phyloP scores from a whole-genome alignment of 1,140 invertebrate species.

The Cecropterus lyciades region DNA sequence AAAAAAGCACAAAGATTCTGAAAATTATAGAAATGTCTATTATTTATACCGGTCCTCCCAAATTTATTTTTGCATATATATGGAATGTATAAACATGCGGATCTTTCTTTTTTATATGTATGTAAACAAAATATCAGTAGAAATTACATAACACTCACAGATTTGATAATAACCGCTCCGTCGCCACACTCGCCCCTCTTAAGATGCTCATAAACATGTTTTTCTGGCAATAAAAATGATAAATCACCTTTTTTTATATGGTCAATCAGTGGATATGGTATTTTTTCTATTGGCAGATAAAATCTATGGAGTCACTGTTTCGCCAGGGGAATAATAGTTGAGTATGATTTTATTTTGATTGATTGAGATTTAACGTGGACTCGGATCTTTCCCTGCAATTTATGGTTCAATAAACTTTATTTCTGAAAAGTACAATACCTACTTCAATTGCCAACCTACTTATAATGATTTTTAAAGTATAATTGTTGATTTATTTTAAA shows the following conservation, averaged over 20 bases:
- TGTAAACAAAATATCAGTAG: not conserved
- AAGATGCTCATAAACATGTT: constrained; percentile 83
- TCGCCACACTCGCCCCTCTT: constrained; percentile 61
- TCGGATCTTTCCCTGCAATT: constrained; percentile 16
- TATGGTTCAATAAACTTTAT: not conserved
- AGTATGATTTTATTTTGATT: constrained; percentile 65
- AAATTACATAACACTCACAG: not conserved
- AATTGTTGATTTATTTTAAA: no score
- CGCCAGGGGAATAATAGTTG: constrained; percentile 46
- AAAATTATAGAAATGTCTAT: no score
- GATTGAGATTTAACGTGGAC: constrained; percentile 48
- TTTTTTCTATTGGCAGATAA: constrained; percentile 73
- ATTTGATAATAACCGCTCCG: constrained; percentile 42
- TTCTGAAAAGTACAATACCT: no score
- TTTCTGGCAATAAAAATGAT: constrained; percentile 82
- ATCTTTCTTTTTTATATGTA: no score
- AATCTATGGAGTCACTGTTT: constrained; percentile 61
- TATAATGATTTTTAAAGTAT: no score
- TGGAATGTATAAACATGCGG: no score
- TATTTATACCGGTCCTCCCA: no score
- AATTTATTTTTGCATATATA: no score
- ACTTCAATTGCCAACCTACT: no score
- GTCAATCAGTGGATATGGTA: constrained; percentile 78
- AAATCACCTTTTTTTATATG: constrained; percentile 82
- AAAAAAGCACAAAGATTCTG: no score